phyloP scores from a whole-genome alignment of 2,797 vertebrate species.

The Platalea minor region DNA sequence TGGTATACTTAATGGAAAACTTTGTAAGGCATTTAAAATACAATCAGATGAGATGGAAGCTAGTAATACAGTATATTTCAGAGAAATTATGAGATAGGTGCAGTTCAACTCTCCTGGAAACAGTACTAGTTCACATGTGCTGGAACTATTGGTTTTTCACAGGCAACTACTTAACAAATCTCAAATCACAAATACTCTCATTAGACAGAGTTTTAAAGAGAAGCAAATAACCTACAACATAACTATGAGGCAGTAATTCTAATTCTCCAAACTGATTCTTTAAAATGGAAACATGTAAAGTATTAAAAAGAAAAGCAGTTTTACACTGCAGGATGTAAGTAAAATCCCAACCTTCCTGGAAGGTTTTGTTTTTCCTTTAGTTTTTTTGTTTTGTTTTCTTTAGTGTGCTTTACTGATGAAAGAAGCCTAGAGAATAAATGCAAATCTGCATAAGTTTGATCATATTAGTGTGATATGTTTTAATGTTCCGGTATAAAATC shows the following conservation, averaged over 20 bases:
- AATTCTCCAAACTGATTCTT: background rate
- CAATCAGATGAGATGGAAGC: background rate
- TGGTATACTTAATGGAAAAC: background rate
- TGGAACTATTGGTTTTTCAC: background rate
- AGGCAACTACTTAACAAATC: background rate
- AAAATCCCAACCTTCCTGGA: background rate
- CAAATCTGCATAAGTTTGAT: background rate
- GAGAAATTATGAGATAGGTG: background rate
- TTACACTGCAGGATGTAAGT: background rate
- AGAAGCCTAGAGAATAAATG: background rate
- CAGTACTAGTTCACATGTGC: background rate
- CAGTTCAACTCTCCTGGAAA: background rate
- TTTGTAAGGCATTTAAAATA: background rate
- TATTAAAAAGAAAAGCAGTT: background rate
- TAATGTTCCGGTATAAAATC: background rate
- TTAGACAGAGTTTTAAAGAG: background rate
- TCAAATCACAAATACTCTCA: background rate
- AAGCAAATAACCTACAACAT: background rate
- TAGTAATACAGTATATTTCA: background rate
- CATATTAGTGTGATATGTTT: background rate
- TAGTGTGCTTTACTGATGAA: background rate
- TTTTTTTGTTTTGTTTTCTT: background rate
- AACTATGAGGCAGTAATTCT: background rate
- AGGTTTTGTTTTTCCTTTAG: background rate
- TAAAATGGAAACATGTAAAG: background rate